Conservation (phyloP, 2,888 invertebrate genomes). For the Cryptus armator region DNA sequence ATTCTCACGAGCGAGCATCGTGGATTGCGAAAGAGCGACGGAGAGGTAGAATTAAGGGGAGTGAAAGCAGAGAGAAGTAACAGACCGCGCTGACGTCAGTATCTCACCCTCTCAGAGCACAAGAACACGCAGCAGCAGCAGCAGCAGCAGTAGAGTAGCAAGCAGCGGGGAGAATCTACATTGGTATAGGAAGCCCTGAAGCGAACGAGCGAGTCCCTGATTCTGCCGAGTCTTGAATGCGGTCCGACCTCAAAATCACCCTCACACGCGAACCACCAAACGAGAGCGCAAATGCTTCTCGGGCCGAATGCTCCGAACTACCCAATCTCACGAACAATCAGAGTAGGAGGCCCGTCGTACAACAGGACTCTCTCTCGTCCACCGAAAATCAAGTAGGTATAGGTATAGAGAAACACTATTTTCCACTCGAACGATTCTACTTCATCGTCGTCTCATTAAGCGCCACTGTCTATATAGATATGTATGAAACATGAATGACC, state of each 20-base stretch:
- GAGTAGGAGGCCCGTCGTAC: background rate
- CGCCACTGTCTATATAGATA: background rate
- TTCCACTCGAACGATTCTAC: background rate
- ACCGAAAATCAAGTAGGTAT: conserved; percentile 32
- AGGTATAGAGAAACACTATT: conserved; percentile 29
- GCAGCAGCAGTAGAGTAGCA: too few species aligned
- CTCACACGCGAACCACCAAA: conserved; percentile 43
- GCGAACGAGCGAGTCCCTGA: conserved; percentile 20
- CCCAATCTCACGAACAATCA: conserved; percentile 23
- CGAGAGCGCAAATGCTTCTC: conserved; percentile 33
- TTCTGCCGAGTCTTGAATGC: conserved; percentile 45
- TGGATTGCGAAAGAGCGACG: conserved; percentile 5
- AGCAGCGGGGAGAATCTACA: conserved; percentile 7
- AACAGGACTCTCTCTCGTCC: background rate
- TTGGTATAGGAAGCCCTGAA: conserved; percentile 6
- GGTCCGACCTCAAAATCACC: conserved; percentile 52
- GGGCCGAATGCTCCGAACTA: conserved; percentile 7
- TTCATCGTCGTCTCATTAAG: conserved; percentile 7
- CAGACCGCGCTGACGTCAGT: conserved; percentile 46
- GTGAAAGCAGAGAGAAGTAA: background rate
- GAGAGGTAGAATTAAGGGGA: background rate
- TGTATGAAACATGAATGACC: background rate
- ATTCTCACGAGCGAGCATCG: conserved; percentile 41
- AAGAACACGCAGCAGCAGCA: conserved; percentile 23
- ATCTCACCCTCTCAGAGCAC: conserved; percentile 12